Conservation (phyloP, 2,797 vertebrate genomes). For the Erethizon dorsatum region DNA sequence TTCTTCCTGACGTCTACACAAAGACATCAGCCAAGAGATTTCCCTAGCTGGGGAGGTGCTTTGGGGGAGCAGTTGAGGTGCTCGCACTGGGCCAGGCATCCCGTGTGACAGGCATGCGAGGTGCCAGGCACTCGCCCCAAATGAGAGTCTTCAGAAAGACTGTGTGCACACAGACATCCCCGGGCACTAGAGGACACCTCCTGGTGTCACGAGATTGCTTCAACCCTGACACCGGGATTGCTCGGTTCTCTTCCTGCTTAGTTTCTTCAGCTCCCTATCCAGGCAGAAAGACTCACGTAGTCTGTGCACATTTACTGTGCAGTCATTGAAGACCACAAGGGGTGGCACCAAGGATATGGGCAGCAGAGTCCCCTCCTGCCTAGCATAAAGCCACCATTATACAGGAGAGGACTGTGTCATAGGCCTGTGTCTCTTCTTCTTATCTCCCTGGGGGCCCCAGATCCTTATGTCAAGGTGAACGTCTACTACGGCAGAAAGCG, state of each 20-base stretch:
- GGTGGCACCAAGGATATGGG: not conserved
- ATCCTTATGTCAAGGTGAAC: conserved; percentile 98
- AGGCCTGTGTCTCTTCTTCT: conserved; percentile 62
- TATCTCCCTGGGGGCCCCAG: conserved; percentile 86
- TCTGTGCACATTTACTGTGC: not conserved
- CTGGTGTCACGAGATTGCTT: not conserved
- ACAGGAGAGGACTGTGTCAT: conserved; percentile 85
- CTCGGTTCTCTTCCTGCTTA: not conserved
- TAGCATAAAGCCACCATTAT: not conserved
- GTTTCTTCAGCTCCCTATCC: not conserved
- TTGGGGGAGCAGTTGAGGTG: not conserved
- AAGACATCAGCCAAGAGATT: not conserved
- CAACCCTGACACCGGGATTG: not conserved
- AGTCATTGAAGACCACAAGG: not conserved
- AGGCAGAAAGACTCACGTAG: not conserved
- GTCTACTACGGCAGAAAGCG: conserved; percentile 97
- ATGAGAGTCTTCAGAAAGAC: not conserved
- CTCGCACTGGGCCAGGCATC: not conserved
- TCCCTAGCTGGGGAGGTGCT: not conserved
- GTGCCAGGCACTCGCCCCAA: not conserved
- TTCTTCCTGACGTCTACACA: not conserved
- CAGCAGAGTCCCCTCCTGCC: not conserved
- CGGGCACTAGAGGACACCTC: not conserved
- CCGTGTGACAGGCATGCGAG: no score
- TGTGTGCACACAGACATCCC: not conserved